Evolutionary conservation across 2,888 invertebrate species (phyloP).

Genomic region (Scelioninae gen. 1): DNA sequence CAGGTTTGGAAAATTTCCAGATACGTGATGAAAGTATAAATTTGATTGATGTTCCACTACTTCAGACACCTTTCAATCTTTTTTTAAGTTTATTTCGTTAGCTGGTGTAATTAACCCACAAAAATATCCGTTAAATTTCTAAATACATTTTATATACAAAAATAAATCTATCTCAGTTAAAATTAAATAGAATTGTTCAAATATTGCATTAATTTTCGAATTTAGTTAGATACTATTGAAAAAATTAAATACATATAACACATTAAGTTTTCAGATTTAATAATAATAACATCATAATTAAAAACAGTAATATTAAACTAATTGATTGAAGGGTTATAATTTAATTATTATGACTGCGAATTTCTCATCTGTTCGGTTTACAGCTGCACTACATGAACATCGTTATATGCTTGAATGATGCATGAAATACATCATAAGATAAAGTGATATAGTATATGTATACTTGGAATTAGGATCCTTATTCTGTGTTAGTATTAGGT

Average conservation of each 20-base stretch:
- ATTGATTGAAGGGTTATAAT: constrained; percentile 1
- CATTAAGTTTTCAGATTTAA: no score
- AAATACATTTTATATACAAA: no score
- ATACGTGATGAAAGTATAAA: constrained; percentile 16
- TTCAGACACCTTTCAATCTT: not conserved
- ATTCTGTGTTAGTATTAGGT: not conserved
- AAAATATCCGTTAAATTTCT: not conserved
- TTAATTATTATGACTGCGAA: not conserved
- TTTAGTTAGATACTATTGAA: no score
- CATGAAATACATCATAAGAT: constrained; percentile 22
- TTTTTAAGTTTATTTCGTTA: no score
- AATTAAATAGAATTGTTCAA: no score
- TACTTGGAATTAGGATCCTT: not conserved
- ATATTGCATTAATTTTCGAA: no score
- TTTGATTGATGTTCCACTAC: constrained; percentile 24
- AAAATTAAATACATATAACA: no score
- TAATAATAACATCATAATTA: no score
- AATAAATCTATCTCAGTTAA: no score
- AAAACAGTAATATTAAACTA: not conserved
- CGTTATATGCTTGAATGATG: not conserved
- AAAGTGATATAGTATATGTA: constrained; percentile 21
- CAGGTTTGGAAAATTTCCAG: constrained; percentile 23
- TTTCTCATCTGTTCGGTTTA: constrained; percentile 5
- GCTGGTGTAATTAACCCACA: not conserved
- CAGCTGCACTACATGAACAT: not conserved